phyloP scores from a whole-genome alignment of 2,797 vertebrate genomes.

The Rhincodon typus region DNA sequence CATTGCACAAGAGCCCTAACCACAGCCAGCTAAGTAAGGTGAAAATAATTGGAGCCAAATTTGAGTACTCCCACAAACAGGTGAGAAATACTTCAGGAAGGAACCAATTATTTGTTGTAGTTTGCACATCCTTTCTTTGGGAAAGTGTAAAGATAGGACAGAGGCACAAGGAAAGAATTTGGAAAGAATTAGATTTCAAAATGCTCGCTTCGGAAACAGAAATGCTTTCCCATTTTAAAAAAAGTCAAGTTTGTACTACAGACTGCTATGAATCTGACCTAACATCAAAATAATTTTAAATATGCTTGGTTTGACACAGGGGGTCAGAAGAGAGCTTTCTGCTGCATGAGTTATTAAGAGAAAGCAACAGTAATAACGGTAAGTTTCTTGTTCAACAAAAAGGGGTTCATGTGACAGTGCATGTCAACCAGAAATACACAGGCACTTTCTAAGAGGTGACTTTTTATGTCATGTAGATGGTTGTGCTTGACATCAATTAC shows the following conservation, averaged over 20 bases:
- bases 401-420: slow-evolving; percentile 7
- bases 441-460: background rate
- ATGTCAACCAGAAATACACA: background rate
- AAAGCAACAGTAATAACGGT: background rate
- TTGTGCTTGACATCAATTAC: slow-evolving; percentile 29
- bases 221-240: background rate
- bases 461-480: slow-evolving; percentile 18
- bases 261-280: background rate
- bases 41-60: background rate
- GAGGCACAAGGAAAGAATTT: background rate
- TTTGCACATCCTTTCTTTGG: background rate
- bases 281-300: background rate
- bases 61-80: background rate
- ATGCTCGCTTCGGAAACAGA: background rate
- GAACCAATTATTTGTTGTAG: background rate
- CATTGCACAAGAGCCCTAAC: too few relatives aligned
- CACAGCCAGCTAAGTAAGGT: background rate
- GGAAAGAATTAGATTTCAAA: background rate
- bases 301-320: slow-evolving; percentile 19
- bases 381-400: slow-evolving; percentile 7
- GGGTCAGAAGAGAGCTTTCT: slow-evolving; percentile 26
- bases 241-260: background rate
- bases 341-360: background rate
- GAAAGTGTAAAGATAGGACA: background rate
- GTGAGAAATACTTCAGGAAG: background rate